phyloP scores from a whole-genome alignment of 2,888 invertebrate genomes.

The Erannis defoliaria region DNA sequence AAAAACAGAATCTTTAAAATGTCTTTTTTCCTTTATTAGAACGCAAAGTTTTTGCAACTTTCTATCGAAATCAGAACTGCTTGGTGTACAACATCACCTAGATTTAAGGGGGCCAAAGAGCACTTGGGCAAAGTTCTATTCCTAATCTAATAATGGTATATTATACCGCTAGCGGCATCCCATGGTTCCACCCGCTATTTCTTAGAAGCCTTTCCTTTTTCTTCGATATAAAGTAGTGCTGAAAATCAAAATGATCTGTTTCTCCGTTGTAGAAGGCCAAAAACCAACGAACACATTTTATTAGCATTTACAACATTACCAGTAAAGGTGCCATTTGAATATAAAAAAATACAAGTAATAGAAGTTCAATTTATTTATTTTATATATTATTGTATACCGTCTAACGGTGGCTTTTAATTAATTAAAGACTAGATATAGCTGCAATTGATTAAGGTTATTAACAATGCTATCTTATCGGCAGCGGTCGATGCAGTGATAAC shows the following conservation, averaged over 20 bases:
- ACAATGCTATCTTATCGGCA: constrained; percentile 42
- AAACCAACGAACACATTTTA: too few relatives aligned
- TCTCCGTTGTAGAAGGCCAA: too few relatives aligned
- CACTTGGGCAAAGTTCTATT: not conserved
- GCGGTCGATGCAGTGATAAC: constrained; percentile 35
- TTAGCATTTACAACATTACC: too few relatives aligned
- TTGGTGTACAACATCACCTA: not conserved
- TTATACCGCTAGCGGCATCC: too few relatives aligned
- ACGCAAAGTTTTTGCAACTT: not conserved
- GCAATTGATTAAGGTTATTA: constrained; percentile 41
- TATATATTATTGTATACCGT: not conserved
- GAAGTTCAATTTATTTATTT: too few relatives aligned
- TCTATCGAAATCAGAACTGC: not conserved
- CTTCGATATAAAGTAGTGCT: too few relatives aligned
- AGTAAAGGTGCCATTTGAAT: too few relatives aligned
- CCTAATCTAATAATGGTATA: too few relatives aligned
- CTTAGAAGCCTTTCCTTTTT: too few relatives aligned
- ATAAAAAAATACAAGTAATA: too few relatives aligned
- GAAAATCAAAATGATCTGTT: too few relatives aligned
- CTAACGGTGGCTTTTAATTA: constrained; percentile 29
- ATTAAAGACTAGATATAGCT: constrained; percentile 30
- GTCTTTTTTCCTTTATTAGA: not conserved
- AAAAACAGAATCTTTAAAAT: constrained; percentile 2
- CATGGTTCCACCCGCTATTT: too few relatives aligned
- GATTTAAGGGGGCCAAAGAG: not conserved